phyloP scores from a whole-genome alignment of 1,140 invertebrate species.

The Parasteatoda tepidariorum region DNA sequence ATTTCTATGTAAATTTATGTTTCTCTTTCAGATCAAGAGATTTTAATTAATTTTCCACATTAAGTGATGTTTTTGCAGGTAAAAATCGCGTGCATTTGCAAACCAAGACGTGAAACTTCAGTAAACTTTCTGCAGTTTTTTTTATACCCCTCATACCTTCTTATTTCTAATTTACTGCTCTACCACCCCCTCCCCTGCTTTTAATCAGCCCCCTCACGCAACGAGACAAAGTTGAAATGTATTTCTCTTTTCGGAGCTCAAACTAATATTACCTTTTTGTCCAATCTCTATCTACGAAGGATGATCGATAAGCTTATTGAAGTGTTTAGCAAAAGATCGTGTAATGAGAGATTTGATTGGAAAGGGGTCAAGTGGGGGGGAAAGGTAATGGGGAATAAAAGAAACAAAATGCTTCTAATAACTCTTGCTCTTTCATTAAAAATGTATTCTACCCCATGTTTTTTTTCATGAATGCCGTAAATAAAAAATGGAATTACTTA shows the following conservation, averaged over 20 bases:
- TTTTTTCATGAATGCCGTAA: background rate
- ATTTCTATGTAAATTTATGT: background rate
- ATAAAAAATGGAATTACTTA: background rate
- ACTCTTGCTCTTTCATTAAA: background rate
- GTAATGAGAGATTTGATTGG: too few species aligned
- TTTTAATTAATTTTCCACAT: conserved; percentile 8
- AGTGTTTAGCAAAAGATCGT: too few species aligned
- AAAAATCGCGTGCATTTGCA: background rate
- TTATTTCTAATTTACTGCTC: background rate
- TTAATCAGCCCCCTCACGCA: background rate
- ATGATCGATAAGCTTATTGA: background rate
- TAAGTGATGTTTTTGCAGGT: background rate
- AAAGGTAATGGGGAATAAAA: background rate
- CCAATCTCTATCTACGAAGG: background rate
- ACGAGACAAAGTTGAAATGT: background rate
- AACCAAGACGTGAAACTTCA: background rate
- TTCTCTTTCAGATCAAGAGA: background rate
- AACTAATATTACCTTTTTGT: background rate
- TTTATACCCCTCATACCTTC: background rate
- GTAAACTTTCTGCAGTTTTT: background rate
- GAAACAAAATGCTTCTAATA: background rate
- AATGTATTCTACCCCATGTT: background rate
- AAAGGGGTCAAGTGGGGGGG: background rate
- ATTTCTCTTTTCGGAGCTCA: background rate
- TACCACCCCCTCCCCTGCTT: background rate